Base-by-base conservation (phyloP, 2,888 invertebrate species). In the Cordilura impudica region DNA sequence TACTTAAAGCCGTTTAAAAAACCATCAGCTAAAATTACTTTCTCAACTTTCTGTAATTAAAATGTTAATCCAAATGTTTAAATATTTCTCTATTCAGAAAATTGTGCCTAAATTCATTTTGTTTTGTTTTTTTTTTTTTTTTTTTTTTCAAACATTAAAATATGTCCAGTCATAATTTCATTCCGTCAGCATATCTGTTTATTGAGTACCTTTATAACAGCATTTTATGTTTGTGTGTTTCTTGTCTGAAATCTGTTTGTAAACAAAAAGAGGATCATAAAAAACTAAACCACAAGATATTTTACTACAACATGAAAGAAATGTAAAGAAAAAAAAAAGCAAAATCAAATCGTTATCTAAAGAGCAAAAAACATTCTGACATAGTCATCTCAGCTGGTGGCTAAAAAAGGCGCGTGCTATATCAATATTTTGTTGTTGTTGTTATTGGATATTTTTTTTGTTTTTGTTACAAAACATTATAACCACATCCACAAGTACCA, bases 391-490 rank as follows among this genome's bases (percentile, higher is more conserved):
- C 79, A 79, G 81, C 70, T 82, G 78, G 81, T 81, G 83, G 81
- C 73, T 81, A 73, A 78, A 65, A 54, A 81, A 78, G 82, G 82
- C 82, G 81, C 83, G 83, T 83, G 83, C 83, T 81, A 81, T 70
- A 12, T 75, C 65, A 81, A 43, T 61, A 43, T 39, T 54, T 77
- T 77, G 18, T 29, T 58, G 18, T 60, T 66, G 14, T 47, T 29
- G 39, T 16, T 65, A 35, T 51, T 47, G n/a, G n/a, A n/a, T n/a
- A n/a, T n/a, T n/a, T n/a, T n/a, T n/a, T n/a, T 14, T n/a, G 4
- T 45, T 63, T 14, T 58, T 21, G 51, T 67, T 51, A 43, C 8
- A 58, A 60, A 47, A 45, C 12, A 45, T 51, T 45, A n/a, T 23
- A 3, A 63, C 63, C 47, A 63, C 49, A 63, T 31, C 31, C 23